Evolutionary conservation across 2,888 invertebrate genomes (phyloP).

Genomic region (Reticulitermes lucifugus): DNA sequence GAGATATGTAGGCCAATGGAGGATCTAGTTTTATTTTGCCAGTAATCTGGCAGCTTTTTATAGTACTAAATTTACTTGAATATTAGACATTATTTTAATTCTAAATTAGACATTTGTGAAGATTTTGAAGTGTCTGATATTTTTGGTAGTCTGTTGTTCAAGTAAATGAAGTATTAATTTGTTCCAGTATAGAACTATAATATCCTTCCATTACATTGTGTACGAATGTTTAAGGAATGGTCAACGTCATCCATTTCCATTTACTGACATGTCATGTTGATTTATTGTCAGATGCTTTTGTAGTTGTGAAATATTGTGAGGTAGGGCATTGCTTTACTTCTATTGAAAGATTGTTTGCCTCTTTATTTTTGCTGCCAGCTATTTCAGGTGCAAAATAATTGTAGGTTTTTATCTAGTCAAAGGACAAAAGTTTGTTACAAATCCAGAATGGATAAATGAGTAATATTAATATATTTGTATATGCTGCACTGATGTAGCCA

Average conservation of each 20-base stretch:
- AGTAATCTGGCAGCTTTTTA: slow-evolving; percentile 4
- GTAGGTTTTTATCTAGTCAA: neutral
- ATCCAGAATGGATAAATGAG: neutral
- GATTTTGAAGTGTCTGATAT: neutral
- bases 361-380: neutral
- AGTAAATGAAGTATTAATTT: slow-evolving; percentile 20
- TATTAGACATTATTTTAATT: slow-evolving; percentile 16
- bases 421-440: neutral
- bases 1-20: slow-evolving; percentile 25
- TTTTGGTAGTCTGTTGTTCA: slow-evolving; percentile 32
- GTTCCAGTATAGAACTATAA: slow-evolving; percentile 22
- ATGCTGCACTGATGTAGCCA: slow-evolving; percentile 4
- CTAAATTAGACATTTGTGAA: slow-evolving; percentile 15
- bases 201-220: slow-evolving; percentile 31
- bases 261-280: neutral
- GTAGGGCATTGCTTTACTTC: neutral
- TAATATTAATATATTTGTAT: neutral
- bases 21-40: slow-evolving; percentile 21
- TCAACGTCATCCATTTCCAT: neutral
- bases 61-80: slow-evolving; percentile 30
- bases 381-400: neutral
- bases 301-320: slow-evolving; percentile 4
- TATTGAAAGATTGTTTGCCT: neutral
- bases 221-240: neutral
- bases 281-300: slow-evolving; percentile 13